Evolutionary conservation across 2,888 invertebrate genomes (phyloP), one percentile per base, ranked within the genome.

Genomic region (Panzeria rudis): DNA sequence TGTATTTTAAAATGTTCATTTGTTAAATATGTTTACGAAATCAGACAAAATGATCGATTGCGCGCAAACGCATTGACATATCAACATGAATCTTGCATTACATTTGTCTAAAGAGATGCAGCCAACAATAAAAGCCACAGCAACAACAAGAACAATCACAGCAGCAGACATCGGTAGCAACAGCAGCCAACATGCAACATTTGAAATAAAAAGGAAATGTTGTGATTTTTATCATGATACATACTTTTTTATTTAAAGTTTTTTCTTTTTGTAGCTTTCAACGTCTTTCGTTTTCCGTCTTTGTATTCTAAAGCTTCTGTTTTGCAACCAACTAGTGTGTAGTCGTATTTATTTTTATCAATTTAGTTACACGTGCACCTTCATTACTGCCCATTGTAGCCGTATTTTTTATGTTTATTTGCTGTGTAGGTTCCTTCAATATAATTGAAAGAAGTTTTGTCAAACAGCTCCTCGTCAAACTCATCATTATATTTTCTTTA

Each of bases 31-130:
- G 82, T 76, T 85, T 82, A 82, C 78, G 78, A 85, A 85, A 85
- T 85, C 85, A 85, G 85, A 85, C 85, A 82, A 85, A 82, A 91
- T 91, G 91, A 91, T 91, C 91, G 91, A 91, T 91, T 90, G 91
- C 91, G 90, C 91, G 91, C 91, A 91, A 91, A 90, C 89, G 89
- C 91, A 90, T 89, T 91, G 91, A 91, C 91, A 89, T 90, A 90
- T 90, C 86, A 83, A 86, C 86, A 86, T 87, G 83, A 86, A 87
- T 86, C 86, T 83, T 86, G 83, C 86, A 86, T 86, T 86, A 84
- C 80, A 86, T 84, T 82, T 86, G 86, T 85, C 86, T 80, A 78
- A 77, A 80, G 78, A 80, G 78, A 73, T 56, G 82, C 84, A 76
- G 64, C 62, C 76, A 71, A 44, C 56, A 72, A 56, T 56, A 73